Evolutionary conservation across 1,140 invertebrate genomes (phyloP), one percentile per base, ranked within the genome.

Genomic region (Anagrus nilaparvatae): DNA sequence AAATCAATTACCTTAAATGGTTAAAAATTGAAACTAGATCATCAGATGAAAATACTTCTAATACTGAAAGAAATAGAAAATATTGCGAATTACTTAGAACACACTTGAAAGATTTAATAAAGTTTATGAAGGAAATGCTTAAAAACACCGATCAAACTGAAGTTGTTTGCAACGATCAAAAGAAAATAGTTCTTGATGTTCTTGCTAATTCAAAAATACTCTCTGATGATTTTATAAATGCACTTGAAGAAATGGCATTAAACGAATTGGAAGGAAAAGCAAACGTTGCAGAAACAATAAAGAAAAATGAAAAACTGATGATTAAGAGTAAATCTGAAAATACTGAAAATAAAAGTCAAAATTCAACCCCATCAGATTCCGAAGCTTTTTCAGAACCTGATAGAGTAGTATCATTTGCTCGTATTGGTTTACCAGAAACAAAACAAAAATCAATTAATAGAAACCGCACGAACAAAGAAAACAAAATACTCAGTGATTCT

Each of bases 381-480:
- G 87, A 90, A 53, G 78, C 81, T 14, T 89, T 85, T 78, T 87
- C 84, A 0, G 85, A 88, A 56, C 85, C 85, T 0, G 86, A 90
- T 53, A 72, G 83, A 43, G 78, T 74, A 40, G 83, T 88, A 1
- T 88, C 84, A 0, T 59, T 82, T 41, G 82, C 80, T 0, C 71
- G 84, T 44, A 87, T 87, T 29, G 84, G 84, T 2, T 60, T 87
- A 4, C 71, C 66, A 37, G 71, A 72, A 18, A 67, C 59, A 2
- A 55, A 56, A 6, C 44, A 56, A 3, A 66, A 56, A 28, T 48
- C 37, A n/a, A 21, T 44, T 32, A 32, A 46, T 29, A 46, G 58
- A 40, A 24, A 49, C 1, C 53, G 58, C 24, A 37, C 51, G 3
- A 45, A 43, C 0, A 62, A 64, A 18, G 55, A 53, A 10, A 42